A percentile compares a stretch with the other conserved stretches of the same genome.
Evolutionary conservation across 2,113 vertebrate species (phyloP).

Genomic region (Numida meleagris): DNA sequence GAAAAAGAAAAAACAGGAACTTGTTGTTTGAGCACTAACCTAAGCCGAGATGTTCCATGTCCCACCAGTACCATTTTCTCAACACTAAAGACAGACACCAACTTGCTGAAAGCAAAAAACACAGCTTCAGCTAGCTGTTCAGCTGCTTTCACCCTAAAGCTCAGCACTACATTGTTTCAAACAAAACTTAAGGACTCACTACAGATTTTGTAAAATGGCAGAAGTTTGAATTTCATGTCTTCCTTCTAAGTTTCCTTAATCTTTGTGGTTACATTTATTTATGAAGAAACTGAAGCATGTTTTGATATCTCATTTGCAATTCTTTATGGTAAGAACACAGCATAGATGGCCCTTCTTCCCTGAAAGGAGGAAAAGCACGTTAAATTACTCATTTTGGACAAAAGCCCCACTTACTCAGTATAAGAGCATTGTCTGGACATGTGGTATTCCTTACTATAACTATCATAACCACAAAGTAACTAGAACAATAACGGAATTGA

Average conservation of each 20-base stretch:
- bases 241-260: background rate
- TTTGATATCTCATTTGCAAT: background rate
- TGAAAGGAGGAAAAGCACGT: background rate
- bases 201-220: background rate
- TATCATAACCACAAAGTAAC: background rate
- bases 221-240: background rate
- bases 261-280: background rate
- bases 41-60: background rate
- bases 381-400: background rate
- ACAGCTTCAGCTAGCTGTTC: background rate
- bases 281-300: background rate
- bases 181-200: background rate
- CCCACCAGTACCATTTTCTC: background rate
- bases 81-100: background rate
- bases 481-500: background rate
- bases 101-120: background rate
- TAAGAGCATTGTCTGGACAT: background rate
- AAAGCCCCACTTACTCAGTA: background rate
- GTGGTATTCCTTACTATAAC: background rate
- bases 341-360: background rate
- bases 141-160: background rate
- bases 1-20: background rate
- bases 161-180: background rate
- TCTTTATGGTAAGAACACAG: background rate
- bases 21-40: background rate